Base-by-base conservation (phyloP, 2,888 invertebrate genomes). In the Mallateleia sp. region DNA sequence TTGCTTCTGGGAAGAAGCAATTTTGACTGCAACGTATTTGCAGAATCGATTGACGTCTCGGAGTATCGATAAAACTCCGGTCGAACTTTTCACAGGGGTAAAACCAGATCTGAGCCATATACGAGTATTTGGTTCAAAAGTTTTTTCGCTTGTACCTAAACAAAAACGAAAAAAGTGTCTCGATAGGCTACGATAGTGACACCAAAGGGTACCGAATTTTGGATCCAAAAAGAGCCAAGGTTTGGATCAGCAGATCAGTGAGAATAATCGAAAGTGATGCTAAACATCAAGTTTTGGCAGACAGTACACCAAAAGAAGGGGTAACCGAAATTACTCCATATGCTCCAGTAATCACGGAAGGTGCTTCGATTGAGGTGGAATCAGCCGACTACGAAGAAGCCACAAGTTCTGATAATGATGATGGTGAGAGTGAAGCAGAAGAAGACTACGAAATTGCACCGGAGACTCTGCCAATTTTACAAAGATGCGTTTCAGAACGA, bases 191-290 rank as follows among this genome's bases (percentile, higher is more conserved):
- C 11, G 20, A 67, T n/a, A 78, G 82, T 18, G 42, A 77, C 15
- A 45, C 71, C 11, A 42, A 32, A 54, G 86, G 72, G 11, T 82
- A 82, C 20, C 58, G 82, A 28, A 56, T 86, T 45, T 25, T 86
- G 25, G 45, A 86, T 38, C 72, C 78, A 32, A 20, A 0, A 7
- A 78, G 82, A 11, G 20, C 28, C n/a, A 56, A 58, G 9, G 66
- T 85, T 18, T 72, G 81, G 77, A 52, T 85, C n/a, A 77, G 81
- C 58, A 75, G 81, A 38, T 81, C 81, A 4, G 85, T 81, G 4
- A 14, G 25, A 22, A 79, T 85, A 15, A 58, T 84, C 11, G 79
- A 72, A 7, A 9, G n/a, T 5, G 28, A 38, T 24, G 11, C 45
- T 2, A n/a, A 66, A 47, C 45, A 47, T n/a, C 3, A 1, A 42